Percentiles rank a stretch among this genome's conserved stretches.
Evolutionary conservation across 2,888 invertebrate genomes (phyloP).

Genomic region (Diarsia rubi): DNA sequence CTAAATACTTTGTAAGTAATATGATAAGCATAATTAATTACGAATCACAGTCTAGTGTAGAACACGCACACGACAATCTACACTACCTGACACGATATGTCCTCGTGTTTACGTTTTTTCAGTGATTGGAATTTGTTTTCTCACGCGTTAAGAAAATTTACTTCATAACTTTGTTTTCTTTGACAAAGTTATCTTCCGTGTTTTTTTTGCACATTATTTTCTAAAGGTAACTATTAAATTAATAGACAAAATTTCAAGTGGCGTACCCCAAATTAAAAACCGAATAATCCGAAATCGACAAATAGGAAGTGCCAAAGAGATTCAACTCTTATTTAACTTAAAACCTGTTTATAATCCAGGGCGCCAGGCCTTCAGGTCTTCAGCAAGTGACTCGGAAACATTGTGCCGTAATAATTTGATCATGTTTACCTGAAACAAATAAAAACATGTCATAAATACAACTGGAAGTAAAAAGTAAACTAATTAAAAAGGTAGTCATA

Average conservation of each 20-base stretch:
- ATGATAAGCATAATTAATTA: conserved; percentile 23
- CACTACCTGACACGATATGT: conserved; percentile 39
- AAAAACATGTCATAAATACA: conserved; percentile 34
- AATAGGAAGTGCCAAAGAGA: not conserved
- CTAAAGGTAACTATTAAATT: not conserved
- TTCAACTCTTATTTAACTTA: not conserved
- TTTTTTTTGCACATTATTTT: not conserved
- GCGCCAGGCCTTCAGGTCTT: too few relatives aligned
- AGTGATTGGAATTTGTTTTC: conserved; percentile 1
- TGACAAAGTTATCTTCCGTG: not conserved
- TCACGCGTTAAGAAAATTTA: conserved; percentile 1
- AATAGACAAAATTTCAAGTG: not conserved
- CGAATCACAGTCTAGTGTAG: not conserved
- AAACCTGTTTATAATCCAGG: conserved; percentile 15
- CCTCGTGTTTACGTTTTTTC: conserved; percentile 20
- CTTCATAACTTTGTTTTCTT: not conserved
- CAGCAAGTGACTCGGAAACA: too few relatives aligned
- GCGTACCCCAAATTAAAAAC: not conserved
- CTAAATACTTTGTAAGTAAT: conserved; percentile 17
- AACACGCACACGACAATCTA: conserved; percentile 14
- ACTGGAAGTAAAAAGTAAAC: not conserved
- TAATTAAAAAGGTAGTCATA: too few relatives aligned
- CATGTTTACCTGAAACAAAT: conserved; percentile 63
- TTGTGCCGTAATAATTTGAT: not conserved
- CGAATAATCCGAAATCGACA: too few relatives aligned